Evolutionary conservation across 2,797 vertebrate species (phyloP).

Genomic region (Hydrolagus colliei): DNA sequence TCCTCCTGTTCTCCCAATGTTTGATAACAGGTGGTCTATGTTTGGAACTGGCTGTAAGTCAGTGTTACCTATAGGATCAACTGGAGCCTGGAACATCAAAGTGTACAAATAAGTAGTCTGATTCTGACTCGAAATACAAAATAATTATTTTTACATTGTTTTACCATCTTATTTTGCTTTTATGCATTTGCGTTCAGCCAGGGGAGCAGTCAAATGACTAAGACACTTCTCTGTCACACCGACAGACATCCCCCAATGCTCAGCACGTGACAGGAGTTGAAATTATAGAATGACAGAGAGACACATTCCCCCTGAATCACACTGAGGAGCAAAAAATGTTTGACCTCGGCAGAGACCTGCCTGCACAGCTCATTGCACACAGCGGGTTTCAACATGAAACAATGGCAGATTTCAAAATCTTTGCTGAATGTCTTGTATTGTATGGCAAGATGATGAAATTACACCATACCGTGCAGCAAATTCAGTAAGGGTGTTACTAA

Average conservation of each 20-base stretch:
- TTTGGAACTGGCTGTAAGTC: conserved; percentile 84
- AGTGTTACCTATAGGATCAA: conserved; percentile 66
- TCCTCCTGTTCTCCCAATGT: conserved; percentile 79
- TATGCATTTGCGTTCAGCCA: neutral
- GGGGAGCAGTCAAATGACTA: neutral
- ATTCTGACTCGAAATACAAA: conserved; percentile 2
- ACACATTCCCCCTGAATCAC: neutral
- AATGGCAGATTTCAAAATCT: neutral
- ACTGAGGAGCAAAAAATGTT: neutral
- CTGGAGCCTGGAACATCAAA: conserved; percentile 69
- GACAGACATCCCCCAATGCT: neutral
- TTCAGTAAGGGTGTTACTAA: neutral
- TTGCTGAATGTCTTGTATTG: no score
- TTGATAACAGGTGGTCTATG: conserved; percentile 93
- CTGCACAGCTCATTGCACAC: neutral
- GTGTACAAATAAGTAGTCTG: conserved; percentile 27
- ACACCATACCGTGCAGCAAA: neutral
- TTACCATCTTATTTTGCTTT: neutral
- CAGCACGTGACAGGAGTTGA: neutral
- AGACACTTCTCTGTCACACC: neutral
- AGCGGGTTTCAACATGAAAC: neutral
- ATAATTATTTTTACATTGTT: neutral
- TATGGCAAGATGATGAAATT: neutral
- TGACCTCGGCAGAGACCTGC: neutral
- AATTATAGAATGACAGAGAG: neutral